These are phyloP conservation scores for Strigamia crassipes DNA, from an alignment of 2,888 invertebrate species.

Conservation along the genomic window DNA sequence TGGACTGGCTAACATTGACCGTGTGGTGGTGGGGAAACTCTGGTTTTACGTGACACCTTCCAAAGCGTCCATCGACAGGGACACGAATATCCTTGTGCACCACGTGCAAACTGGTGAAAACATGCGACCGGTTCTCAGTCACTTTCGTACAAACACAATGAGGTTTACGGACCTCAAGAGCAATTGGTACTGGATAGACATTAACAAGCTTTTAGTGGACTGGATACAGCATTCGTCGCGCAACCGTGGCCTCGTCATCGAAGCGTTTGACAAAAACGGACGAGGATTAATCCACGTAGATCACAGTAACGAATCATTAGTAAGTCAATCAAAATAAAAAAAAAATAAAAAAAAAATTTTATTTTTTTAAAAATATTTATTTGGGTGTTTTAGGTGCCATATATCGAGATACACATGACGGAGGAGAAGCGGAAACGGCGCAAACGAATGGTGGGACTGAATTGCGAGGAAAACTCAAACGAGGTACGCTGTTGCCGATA, in stretches of 20 bases:
- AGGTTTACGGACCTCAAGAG: slow-evolving; percentile 60
- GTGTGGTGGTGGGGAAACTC: slow-evolving; percentile 71
- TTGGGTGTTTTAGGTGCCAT: slow-evolving; percentile 55
- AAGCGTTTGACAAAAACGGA: slow-evolving; percentile 60
- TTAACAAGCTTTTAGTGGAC: slow-evolving; percentile 72
- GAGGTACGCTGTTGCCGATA: slow-evolving; percentile 92
- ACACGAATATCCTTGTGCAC: slow-evolving; percentile 36
- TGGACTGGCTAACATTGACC: slow-evolving; percentile 66
- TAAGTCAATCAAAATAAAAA: no score
- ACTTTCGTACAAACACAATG: slow-evolving; percentile 51
- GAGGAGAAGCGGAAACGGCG: slow-evolving; percentile 61
- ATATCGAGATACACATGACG: slow-evolving; percentile 54
- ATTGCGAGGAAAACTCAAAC: slow-evolving; percentile 79
- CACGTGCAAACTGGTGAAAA: slow-evolving; percentile 5
- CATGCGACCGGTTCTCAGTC: slow-evolving; percentile 48
- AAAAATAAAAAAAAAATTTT: no score
- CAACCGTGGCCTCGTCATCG: slow-evolving; percentile 77
- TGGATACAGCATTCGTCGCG: slow-evolving; percentile 77
- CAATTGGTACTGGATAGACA: slow-evolving; percentile 75
- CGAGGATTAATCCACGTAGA: slow-evolving; percentile 67
- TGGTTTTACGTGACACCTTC: slow-evolving; percentile 67
- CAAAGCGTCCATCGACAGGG: background rate
- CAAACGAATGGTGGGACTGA: slow-evolving; percentile 78
- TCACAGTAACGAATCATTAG: slow-evolving; percentile 63
- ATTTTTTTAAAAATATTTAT: no score